phyloP scores from a whole-genome alignment of 2,113 vertebrate genomes.

The Aramus guarauna region DNA sequence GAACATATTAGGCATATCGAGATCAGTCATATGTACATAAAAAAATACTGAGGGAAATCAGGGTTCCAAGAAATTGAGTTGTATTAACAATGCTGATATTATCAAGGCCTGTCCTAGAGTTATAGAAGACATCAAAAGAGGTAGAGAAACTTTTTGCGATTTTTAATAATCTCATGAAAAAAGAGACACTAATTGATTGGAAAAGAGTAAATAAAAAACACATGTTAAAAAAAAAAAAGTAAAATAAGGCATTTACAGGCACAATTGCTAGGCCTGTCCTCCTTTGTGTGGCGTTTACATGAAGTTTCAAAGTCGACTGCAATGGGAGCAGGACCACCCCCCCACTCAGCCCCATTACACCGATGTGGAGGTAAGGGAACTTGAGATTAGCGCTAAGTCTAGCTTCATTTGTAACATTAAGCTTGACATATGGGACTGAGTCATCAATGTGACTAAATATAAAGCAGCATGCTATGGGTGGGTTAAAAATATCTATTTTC shows the following conservation, averaged over 20 bases:
- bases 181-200: background rate
- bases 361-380: background rate
- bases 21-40: background rate
- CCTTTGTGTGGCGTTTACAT: background rate
- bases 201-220: constrained; percentile 16
- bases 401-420: constrained; percentile 38
- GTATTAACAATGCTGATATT: background rate
- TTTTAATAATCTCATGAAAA: background rate
- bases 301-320: background rate
- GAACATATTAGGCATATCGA: background rate
- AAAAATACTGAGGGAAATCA: background rate
- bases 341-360: background rate
- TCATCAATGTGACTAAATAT: constrained; percentile 39
- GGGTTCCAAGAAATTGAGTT: background rate
- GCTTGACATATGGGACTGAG: background rate
- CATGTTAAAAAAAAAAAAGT: background rate
- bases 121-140: constrained; percentile 38
- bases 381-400: background rate
- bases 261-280: background rate
- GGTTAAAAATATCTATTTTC: constrained; percentile 57
- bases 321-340: background rate
- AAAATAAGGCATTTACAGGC: background rate
- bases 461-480: background rate
- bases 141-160: background rate
- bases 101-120: background rate